Conservation (phyloP, 2,888 invertebrate genomes). For the Lysandra coridon region DNA sequence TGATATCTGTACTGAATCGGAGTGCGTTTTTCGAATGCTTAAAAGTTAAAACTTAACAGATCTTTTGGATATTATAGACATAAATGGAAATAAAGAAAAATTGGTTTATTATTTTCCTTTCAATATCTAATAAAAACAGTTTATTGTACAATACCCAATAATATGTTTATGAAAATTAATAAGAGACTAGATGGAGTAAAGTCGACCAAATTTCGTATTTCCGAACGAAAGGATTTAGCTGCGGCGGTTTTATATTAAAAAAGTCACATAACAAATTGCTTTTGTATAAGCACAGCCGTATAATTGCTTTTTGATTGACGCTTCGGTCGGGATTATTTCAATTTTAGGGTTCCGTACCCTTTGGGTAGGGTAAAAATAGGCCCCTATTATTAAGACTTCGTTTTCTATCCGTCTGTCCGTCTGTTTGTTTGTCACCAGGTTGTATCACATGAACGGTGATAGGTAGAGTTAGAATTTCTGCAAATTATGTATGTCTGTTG, state of each 20-base stretch:
- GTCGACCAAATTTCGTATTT: not conserved
- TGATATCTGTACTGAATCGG: too few species aligned
- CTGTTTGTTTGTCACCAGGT: too few species aligned
- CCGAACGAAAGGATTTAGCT: constrained; percentile 2
- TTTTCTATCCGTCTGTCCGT: too few species aligned
- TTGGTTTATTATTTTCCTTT: not conserved
- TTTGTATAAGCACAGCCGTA: constrained; percentile 19
- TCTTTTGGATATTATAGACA: too few species aligned
- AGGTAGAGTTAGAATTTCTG: too few species aligned
- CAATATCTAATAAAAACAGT: not conserved
- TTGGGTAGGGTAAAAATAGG: too few species aligned
- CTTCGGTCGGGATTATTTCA: constrained; percentile 11
- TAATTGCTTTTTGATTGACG: constrained; percentile 29
- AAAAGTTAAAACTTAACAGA: too few species aligned
- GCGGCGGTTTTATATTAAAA: constrained; percentile 12
- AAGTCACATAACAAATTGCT: constrained; percentile 26
- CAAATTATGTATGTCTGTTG: too few species aligned
- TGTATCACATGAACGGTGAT: too few species aligned
- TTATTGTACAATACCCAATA: not conserved
- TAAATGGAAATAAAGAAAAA: not conserved
- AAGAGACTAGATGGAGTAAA: not conserved
- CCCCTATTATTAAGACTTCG: too few species aligned
- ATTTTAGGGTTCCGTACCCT: not conserved
- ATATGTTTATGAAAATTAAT: not conserved
- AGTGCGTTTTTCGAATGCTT: too few species aligned